These are phyloP conservation scores for Drosophila demipolita DNA, from an alignment of 2,888 invertebrate genomes.

Conservation along the genomic window DNA sequence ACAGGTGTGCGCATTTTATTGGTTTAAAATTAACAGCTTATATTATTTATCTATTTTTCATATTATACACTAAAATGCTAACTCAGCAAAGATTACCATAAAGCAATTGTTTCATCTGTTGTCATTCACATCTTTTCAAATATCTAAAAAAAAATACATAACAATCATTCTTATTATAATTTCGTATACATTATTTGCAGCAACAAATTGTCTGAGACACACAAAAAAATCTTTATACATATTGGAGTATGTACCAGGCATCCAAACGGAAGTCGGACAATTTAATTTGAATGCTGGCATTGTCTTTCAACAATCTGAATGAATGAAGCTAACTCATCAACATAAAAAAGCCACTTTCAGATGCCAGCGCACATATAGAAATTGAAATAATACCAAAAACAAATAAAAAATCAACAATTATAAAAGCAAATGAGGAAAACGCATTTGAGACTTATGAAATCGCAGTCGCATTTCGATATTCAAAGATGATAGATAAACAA, in stretches of 20 bases:
- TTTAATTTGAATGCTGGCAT: slow-evolving; percentile 9
- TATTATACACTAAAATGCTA: not conserved
- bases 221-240: not conserved
- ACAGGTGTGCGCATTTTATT: no score
- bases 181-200: not conserved
- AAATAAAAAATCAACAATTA: slow-evolving; percentile 23
- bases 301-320: slow-evolving; percentile 36
- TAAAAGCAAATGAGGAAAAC: slow-evolving; percentile 36
- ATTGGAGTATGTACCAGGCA: not conserved
- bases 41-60: not conserved
- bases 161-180: not conserved
- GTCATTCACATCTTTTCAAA: not conserved
- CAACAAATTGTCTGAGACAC: not conserved
- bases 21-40: not conserved
- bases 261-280: slow-evolving; percentile 9
- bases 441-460: slow-evolving; percentile 58
- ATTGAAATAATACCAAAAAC: slow-evolving; percentile 22
- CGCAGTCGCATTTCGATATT: slow-evolving; percentile 49
- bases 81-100: not conserved
- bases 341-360: slow-evolving; percentile 36
- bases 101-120: no score
- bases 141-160: not conserved
- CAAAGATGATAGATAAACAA: slow-evolving; percentile 71
- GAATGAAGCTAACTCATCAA: slow-evolving; percentile 21
- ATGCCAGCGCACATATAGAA: slow-evolving; percentile 34